Percentiles rank a stretch among this genome's conserved stretches.
Conservation (phyloP, 2,113 vertebrate species). For the Aramus guarauna region DNA sequence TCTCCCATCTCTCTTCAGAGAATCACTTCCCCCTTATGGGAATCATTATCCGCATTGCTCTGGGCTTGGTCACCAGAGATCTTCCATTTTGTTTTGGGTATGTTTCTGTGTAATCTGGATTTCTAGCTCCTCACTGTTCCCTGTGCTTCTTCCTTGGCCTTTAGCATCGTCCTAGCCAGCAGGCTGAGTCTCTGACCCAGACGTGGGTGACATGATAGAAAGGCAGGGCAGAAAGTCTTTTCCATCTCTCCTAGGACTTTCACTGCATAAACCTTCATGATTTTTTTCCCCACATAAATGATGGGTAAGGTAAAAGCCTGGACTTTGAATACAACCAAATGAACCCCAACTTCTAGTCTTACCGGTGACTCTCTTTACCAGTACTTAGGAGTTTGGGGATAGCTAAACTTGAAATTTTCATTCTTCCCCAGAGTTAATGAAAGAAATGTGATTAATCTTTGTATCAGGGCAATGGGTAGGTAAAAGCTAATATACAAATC, state of each 20-base stretch:
- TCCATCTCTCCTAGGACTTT: background rate
- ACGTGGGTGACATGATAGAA: background rate
- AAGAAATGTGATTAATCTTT: background rate
- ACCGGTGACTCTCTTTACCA: background rate
- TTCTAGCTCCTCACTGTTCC: background rate
- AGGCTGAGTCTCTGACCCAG: background rate
- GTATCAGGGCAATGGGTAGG: background rate
- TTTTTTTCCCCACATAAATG: background rate
- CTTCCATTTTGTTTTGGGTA: background rate
- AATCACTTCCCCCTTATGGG: background rate
- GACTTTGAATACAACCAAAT: background rate
- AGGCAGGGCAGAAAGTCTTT: background rate
- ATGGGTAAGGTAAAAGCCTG: background rate
- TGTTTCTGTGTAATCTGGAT: background rate
- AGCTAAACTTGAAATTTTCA: background rate
- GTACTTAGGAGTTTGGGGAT: background rate
- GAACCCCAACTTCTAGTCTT: background rate
- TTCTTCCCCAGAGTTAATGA: conserved; percentile 6
- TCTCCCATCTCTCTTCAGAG: background rate
- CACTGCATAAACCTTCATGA: background rate
- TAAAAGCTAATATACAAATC: background rate
- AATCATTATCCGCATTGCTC: background rate
- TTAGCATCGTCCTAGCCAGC: background rate
- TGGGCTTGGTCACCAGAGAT: background rate
- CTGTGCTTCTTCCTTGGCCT: background rate